A percentile compares a stretch with the other conserved stretches of the same genome.
These are phyloP conservation scores for Felis catus DNA, from an alignment of 2,113 vertebrate genomes.

Conservation along the genomic window F.catus_Fca126_mat1.0 CM031419.1:24180501-24181000, in stretches of 20 bases:
- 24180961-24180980: neutral
- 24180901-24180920: neutral
- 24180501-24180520: conserved; percentile 10
- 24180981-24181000: neutral
- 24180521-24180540: neutral
- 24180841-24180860: neutral
- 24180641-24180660: neutral
- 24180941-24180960: neutral
- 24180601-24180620: neutral
- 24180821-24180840: conserved; percentile 22
- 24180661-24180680: neutral
- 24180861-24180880: neutral
- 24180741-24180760: conserved; percentile 2
- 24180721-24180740: neutral
- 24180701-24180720: neutral
- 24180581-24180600: neutral
- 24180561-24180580: neutral
- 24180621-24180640: neutral
- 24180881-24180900: conserved; percentile 3
- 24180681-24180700: neutral
- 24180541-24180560: neutral
- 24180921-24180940: neutral
- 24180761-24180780: neutral
- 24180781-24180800: neutral
- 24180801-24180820: neutral